Conservation (phyloP, 2,113 vertebrate species). For the Riparia riparia region DNA sequence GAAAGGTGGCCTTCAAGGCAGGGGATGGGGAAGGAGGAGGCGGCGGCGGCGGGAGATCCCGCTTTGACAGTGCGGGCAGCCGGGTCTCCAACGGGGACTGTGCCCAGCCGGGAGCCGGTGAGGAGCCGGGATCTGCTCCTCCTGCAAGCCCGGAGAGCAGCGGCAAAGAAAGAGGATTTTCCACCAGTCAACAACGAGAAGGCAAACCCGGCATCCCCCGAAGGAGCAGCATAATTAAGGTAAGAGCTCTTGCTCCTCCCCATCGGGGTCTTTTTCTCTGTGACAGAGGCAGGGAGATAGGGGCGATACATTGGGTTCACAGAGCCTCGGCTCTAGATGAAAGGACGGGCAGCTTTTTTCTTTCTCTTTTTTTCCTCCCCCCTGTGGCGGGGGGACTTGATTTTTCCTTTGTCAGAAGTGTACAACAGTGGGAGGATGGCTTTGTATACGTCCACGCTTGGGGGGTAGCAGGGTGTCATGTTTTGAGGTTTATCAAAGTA, state of each 20-base stretch:
- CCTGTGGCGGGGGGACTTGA: background rate
- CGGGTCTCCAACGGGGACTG: constrained; percentile 91
- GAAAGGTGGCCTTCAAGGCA: constrained; percentile 74
- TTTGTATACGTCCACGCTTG: background rate
- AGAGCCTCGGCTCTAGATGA: background rate
- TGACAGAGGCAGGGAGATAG: background rate
- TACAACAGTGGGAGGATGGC: background rate
- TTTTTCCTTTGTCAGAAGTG: constrained; percentile 22
- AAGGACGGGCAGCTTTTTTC: background rate
- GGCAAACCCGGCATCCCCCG: constrained; percentile 87
- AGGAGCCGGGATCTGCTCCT: constrained; percentile 72
- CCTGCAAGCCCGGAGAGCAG: constrained; percentile 74
- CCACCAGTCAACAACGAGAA: constrained; percentile 65
- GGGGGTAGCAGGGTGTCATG: background rate
- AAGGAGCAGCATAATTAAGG: constrained; percentile 96
- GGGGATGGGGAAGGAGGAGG: constrained; percentile 75
- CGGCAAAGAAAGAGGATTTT: constrained; percentile 66
- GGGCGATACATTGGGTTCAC: background rate
- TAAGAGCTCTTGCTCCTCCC: constrained; percentile 68
- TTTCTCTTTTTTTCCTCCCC: background rate
- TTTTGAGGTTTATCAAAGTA: background rate
- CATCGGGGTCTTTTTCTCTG: background rate
- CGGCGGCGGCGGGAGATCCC: constrained; percentile 70
- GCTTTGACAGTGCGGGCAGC: constrained; percentile 70
- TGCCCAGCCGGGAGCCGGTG: constrained; percentile 70